A percentile compares a stretch with the other conserved stretches of the same genome.
These are phyloP conservation scores for Nomada fabriciana DNA, from an alignment of 2,888 invertebrate genomes.

Conservation along the genomic window DNA sequence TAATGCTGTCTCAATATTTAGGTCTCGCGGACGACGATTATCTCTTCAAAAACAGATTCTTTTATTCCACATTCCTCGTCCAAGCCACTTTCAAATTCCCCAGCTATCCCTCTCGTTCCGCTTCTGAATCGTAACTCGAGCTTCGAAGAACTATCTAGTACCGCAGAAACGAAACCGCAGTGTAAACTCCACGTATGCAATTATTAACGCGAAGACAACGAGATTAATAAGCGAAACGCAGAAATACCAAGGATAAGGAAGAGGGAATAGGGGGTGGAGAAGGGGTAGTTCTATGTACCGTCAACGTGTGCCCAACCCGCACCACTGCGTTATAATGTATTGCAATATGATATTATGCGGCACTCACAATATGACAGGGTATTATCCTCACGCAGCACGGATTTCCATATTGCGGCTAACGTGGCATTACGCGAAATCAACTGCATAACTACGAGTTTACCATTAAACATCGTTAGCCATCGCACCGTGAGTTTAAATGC, in stretches of 20 bases:
- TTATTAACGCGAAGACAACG: slow-evolving; percentile 28
- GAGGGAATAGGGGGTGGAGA: slow-evolving; percentile 29
- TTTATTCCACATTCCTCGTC: background rate
- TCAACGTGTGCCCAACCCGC: slow-evolving; percentile 71
- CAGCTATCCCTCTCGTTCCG: background rate
- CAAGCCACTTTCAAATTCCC: background rate
- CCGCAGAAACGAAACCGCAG: slow-evolving; percentile 14
- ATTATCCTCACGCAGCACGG: slow-evolving; percentile 84
- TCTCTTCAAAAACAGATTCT: slow-evolving; percentile 10
- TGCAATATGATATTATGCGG: slow-evolving; percentile 83
- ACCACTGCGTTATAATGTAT: slow-evolving; percentile 77
- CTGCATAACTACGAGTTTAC: slow-evolving; percentile 80
- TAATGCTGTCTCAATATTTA: slow-evolving; percentile 32
- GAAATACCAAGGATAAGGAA: slow-evolving; percentile 18
- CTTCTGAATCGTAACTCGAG: slow-evolving; percentile 30
- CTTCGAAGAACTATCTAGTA: background rate
- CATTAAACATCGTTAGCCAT: slow-evolving; percentile 73
- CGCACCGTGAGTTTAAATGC: slow-evolving; percentile 59
- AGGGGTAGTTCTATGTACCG: background rate
- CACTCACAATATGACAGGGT: slow-evolving; percentile 82
- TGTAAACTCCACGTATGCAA: background rate
- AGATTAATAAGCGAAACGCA: slow-evolving; percentile 26
- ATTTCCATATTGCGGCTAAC: slow-evolving; percentile 83
- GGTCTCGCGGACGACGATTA: slow-evolving; percentile 13
- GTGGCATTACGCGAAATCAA: slow-evolving; percentile 82